phyloP scores from a whole-genome alignment of 1,140 invertebrate genomes.

The Mactra quadrangularis region DNA sequence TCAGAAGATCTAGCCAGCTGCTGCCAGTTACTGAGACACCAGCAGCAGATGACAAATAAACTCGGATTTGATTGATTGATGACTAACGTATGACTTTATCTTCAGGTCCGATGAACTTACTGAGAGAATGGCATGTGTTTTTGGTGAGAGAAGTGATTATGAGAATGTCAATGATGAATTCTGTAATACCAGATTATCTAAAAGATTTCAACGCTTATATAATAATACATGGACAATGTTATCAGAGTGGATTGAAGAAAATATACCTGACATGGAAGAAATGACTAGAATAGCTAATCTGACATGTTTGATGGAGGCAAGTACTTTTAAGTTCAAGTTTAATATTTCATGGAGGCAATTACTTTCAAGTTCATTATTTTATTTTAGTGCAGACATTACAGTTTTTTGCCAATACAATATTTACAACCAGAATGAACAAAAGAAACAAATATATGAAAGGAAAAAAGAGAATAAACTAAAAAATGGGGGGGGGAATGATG shows the following conservation, averaged over 20 bases:
- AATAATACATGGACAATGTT: background rate
- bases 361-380: too few species aligned
- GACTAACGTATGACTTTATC: too few species aligned
- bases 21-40: too few species aligned
- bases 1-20: too few species aligned
- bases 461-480: too few species aligned
- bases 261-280: background rate
- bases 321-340: background rate
- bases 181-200: conserved; percentile 7
- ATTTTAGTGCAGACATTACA: too few species aligned
- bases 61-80: too few species aligned
- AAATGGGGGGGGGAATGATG: too few species aligned
- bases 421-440: too few species aligned
- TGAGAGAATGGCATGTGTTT: background rate
- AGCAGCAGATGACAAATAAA: too few species aligned
- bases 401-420: too few species aligned
- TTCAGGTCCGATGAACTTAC: conserved; percentile 2
- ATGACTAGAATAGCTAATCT: background rate
- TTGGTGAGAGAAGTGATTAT: background rate
- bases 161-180: conserved; percentile 26
- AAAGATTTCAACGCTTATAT: background rate
- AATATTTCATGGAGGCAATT: background rate
- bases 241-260: conserved; percentile 7
- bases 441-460: too few species aligned
- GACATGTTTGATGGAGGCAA: background rate